Conservation (phyloP, 2,113 vertebrate species). For the Hipposideros armiger region DNA sequence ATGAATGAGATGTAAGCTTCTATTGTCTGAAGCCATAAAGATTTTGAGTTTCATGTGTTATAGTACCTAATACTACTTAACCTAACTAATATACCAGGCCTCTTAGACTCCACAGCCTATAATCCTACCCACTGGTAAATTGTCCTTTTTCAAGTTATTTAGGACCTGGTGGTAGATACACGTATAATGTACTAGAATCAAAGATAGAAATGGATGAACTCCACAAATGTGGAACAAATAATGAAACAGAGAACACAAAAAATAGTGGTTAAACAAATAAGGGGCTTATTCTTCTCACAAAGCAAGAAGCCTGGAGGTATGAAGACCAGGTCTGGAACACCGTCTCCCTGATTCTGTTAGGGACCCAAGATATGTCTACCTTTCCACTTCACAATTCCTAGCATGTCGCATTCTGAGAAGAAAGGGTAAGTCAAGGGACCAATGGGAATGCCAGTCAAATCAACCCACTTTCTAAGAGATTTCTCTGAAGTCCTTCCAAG, state of each 20-base stretch:
- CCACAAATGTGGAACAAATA: background rate
- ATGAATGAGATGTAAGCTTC: background rate
- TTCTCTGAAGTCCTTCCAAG: background rate
- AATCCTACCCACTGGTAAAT: background rate
- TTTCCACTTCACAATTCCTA: background rate
- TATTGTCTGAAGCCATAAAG: background rate
- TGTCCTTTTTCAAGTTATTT: background rate
- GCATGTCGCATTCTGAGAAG: background rate
- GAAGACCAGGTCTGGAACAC: background rate
- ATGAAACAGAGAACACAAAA: background rate
- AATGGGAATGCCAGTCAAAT: background rate
- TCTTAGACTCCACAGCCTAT: background rate
- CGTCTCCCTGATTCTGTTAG: background rate
- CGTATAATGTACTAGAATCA: background rate
- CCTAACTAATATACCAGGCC: background rate
- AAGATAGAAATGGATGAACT: background rate
- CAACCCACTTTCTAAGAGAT: background rate
- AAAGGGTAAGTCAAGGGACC: background rate
- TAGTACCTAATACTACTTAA: background rate
- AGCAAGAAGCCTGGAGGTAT: background rate
- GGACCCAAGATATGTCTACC: background rate
- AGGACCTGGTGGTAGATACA: background rate
- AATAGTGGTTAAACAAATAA: background rate
- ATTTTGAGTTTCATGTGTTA: background rate
- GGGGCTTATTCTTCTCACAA: background rate